A percentile compares a stretch with the other conserved stretches of the same genome.
These are phyloP conservation scores for Sphenopsis melanotis DNA, from an alignment of 2,797 vertebrate genomes.

Conservation along the genomic window DNA sequence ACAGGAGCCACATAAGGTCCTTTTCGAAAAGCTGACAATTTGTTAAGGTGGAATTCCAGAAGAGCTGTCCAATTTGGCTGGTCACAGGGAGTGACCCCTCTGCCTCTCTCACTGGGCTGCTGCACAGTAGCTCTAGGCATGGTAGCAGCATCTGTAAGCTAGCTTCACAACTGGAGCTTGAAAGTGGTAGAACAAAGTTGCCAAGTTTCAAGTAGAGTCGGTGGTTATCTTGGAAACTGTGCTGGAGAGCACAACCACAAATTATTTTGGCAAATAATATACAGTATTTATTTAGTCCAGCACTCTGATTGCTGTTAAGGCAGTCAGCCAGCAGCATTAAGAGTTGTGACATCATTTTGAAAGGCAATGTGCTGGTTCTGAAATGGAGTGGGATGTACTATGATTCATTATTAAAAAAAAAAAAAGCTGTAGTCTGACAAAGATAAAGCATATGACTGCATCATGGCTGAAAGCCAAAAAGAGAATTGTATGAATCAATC, in stretches of 20 bases:
- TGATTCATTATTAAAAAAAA: slow-evolving; percentile 56
- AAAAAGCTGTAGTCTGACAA: slow-evolving; percentile 37
- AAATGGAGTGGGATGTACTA: slow-evolving; percentile 57
- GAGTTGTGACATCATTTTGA: slow-evolving; percentile 64
- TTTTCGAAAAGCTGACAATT: neutral
- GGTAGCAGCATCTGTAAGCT: slow-evolving; percentile 41
- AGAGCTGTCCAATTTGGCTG: slow-evolving; percentile 14
- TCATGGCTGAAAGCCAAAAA: slow-evolving; percentile 28
- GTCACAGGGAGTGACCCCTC: neutral
- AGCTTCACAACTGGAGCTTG: slow-evolving; percentile 46
- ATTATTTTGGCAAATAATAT: slow-evolving; percentile 73
- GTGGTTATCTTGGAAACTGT: slow-evolving; percentile 73
- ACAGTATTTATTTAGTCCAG: slow-evolving; percentile 71
- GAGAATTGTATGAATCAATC: slow-evolving; percentile 40
- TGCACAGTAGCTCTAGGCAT: slow-evolving; percentile 12
- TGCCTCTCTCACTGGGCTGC: neutral
- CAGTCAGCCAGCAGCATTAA: slow-evolving; percentile 64
- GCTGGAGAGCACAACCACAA: slow-evolving; percentile 67
- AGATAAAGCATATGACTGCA: slow-evolving; percentile 53
- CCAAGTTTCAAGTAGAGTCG: slow-evolving; percentile 64
- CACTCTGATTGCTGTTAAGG: slow-evolving; percentile 63
- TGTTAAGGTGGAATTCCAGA: slow-evolving; percentile 12
- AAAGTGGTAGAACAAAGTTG: slow-evolving; percentile 51
- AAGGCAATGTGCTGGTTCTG: slow-evolving; percentile 51
- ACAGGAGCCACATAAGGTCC: neutral